Conservation (phyloP, 1,140 invertebrate species). For the Tetragonula clypearis region DNA sequence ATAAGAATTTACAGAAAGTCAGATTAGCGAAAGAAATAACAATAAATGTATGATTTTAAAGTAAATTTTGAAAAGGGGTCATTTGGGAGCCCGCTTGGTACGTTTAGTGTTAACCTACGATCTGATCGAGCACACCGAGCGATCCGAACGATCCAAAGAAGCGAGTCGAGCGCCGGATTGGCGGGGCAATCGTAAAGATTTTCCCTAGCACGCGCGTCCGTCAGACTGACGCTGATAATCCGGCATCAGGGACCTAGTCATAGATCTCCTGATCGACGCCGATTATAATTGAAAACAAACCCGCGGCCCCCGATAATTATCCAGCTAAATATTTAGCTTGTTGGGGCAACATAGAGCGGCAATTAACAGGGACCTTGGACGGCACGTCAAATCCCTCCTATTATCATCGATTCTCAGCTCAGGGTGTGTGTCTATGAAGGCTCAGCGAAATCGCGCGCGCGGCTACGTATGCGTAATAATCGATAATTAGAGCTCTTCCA, state of each 20-base stretch:
- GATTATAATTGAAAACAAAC: constrained; percentile 29
- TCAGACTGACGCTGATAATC: neutral
- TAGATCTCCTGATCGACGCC: neutral
- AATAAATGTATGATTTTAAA: no score
- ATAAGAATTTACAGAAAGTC: no score
- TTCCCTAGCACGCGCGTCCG: neutral
- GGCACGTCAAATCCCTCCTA: neutral
- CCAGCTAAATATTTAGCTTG: constrained; percentile 13
- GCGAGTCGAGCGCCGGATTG: no score
- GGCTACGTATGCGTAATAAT: constrained; percentile 46
- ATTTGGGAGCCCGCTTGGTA: no score
- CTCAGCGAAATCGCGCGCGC: constrained; percentile 26
- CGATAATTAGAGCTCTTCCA: constrained; percentile 51
- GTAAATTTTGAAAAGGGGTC: no score
- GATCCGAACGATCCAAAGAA: neutral
- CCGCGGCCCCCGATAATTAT: neutral
- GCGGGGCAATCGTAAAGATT: neutral
- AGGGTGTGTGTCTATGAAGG: constrained; percentile 12
- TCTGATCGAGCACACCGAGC: neutral
- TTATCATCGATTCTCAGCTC: constrained; percentile 25
- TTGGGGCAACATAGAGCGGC: no score
- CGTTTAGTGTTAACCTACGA: no score
- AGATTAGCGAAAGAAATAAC: no score
- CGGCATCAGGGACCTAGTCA: neutral
- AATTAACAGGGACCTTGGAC: constrained; percentile 5